Conservation (phyloP, 1,140 invertebrate genomes). For the Steinernema feltiae region DNA sequence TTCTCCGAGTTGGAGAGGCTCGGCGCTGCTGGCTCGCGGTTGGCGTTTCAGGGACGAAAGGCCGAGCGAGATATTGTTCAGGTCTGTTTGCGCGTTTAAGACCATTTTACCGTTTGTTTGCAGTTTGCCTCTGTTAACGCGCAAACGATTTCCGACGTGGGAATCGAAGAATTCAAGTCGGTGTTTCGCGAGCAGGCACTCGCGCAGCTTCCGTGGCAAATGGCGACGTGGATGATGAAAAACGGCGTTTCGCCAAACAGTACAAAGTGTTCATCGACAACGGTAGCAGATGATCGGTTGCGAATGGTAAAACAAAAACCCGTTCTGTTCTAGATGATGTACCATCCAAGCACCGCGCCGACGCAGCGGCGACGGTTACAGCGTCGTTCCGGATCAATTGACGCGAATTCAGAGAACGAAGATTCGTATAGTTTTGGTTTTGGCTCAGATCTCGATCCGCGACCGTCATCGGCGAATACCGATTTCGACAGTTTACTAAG, state of each 20-base stretch:
- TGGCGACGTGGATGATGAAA: conserved; percentile 46
- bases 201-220: conserved; percentile 43
- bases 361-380: neutral
- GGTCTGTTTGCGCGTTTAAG: conserved; percentile 22
- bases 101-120: neutral
- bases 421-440: neutral
- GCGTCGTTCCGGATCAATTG: neutral
- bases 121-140: conserved; percentile 9
- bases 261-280: neutral
- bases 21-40: conserved; percentile 47
- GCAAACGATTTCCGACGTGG: conserved; percentile 15
- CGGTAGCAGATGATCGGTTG: no score
- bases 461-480: neutral
- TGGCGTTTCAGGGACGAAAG: conserved; percentile 50
- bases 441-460: neutral
- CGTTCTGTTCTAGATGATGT: neutral
- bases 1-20: conserved; percentile 44
- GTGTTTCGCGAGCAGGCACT: conserved; percentile 8
- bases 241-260: conserved; percentile 30
- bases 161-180: neutral
- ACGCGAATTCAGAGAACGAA: neutral
- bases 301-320: neutral
- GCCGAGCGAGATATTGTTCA: conserved; percentile 47
- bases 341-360: neutral
- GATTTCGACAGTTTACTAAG: neutral